Evolutionary conservation across 1,140 invertebrate genomes (phyloP).

Genomic region (Drosophila pectinifera): DNA sequence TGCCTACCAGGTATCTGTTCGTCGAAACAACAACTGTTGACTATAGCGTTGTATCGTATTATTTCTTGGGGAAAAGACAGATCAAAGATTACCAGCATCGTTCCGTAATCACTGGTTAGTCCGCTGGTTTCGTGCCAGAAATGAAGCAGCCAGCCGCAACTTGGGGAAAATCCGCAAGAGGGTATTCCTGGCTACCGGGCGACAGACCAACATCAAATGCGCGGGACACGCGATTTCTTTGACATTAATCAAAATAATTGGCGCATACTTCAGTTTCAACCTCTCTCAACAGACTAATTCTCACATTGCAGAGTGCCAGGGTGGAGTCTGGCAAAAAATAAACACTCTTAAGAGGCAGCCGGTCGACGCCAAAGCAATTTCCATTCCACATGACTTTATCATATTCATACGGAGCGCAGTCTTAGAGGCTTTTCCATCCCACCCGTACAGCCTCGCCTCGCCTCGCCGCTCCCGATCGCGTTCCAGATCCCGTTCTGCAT

Average conservation of each 20-base stretch:
- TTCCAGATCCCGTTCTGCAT: constrained; percentile 9
- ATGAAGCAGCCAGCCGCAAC: constrained; percentile 23
- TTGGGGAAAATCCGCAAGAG: constrained; percentile 21
- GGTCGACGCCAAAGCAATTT: constrained; percentile 35
- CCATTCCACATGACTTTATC: constrained; percentile 76
- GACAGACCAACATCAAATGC: constrained; percentile 68
- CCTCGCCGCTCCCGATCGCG: not conserved
- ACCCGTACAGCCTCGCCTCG: not conserved
- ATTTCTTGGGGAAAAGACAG: constrained; percentile 69
- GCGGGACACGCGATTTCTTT: constrained; percentile 80
- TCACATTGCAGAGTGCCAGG: constrained; percentile 53
- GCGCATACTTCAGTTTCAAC: constrained; percentile 73
- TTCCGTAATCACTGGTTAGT: constrained; percentile 56
- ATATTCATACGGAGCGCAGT: constrained; percentile 57
- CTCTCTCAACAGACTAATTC: constrained; percentile 77
- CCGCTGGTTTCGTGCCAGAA: constrained; percentile 65
- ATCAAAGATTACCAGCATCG: constrained; percentile 69
- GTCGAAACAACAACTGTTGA: not conserved
- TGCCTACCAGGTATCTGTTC: not conserved
- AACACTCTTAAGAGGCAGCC: constrained; percentile 10
- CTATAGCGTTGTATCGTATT: constrained; percentile 15
- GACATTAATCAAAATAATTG: constrained; percentile 84
- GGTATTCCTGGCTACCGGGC: constrained; percentile 3
- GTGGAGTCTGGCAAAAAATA: constrained; percentile 33
- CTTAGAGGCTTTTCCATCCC: constrained; percentile 7